A percentile compares a stretch with the other conserved stretches of the same genome.
Evolutionary conservation across 2,113 vertebrate genomes (phyloP).

Genomic region (Trinectes maculatus): DNA sequence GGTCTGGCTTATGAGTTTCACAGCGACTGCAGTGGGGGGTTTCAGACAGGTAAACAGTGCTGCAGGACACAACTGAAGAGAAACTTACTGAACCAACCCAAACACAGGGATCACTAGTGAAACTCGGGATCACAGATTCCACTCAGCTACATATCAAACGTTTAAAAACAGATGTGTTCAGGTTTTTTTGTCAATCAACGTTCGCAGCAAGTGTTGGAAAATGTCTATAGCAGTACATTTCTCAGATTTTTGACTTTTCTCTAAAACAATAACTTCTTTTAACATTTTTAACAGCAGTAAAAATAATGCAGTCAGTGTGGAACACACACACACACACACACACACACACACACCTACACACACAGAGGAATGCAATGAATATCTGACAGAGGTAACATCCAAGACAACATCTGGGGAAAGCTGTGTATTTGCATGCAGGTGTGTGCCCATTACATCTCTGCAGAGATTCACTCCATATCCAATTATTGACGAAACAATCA

Average conservation of each 20-base stretch:
- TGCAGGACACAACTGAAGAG: neutral
- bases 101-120: neutral
- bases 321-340: constrained; percentile 8
- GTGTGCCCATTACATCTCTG: no score
- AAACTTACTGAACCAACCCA: neutral
- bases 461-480: no score
- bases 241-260: neutral
- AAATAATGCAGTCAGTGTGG: constrained; percentile 14
- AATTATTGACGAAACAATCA: no score
- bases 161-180: neutral
- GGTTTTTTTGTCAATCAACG: no score
- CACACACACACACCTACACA: constrained; percentile 6
- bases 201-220: no score
- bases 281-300: neutral
- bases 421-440: constrained; percentile 12
- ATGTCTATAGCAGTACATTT: neutral
- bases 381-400: constrained; percentile 63
- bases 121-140: neutral
- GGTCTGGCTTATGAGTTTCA: constrained; percentile 31
- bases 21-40: constrained; percentile 9
- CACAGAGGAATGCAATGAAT: constrained; percentile 64
- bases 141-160: neutral
- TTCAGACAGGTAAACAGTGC: neutral
- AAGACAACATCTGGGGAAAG: constrained; percentile 67
- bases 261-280: neutral